Evolutionary conservation across 1,140 invertebrate species (phyloP).

Genomic region (Orussus abietinus): DNA sequence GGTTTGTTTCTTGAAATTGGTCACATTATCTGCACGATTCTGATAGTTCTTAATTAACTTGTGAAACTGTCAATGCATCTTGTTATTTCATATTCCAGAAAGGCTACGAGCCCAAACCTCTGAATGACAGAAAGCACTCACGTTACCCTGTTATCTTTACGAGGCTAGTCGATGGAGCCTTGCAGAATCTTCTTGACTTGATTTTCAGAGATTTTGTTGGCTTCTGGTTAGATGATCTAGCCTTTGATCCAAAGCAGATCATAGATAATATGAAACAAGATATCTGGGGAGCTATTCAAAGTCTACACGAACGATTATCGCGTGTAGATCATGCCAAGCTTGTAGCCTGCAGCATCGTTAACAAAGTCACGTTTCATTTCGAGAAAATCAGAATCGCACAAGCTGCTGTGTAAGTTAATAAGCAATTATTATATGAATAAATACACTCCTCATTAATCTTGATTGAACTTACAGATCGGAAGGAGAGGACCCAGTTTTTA

Average conservation of each 20-base stretch:
- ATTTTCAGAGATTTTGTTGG: conserved; percentile 75
- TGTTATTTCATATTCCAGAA: conserved; percentile 28
- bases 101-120: conserved; percentile 36
- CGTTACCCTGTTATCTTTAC: conserved; percentile 71
- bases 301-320: conserved; percentile 67
- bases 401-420: conserved; percentile 63
- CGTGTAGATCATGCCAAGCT: conserved; percentile 78
- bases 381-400: conserved; percentile 77
- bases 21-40: conserved; percentile 21
- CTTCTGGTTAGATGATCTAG: conserved; percentile 68
- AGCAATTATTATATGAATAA: conserved; percentile 5
- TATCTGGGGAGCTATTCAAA: conserved; percentile 74
- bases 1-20: conserved; percentile 11
- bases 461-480: conserved; percentile 52
- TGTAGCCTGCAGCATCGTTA: conserved; percentile 76
- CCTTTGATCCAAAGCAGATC: conserved; percentile 57
- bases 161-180: conserved; percentile 74
- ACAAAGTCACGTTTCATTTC: conserved; percentile 77
- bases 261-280: conserved; percentile 72
- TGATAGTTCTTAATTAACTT: conserved; percentile 5
- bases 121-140: conserved; percentile 26
- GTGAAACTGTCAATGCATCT: background rate
- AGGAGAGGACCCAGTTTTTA: conserved; percentile 66
- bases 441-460: background rate
- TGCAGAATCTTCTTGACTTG: conserved; percentile 80